Base-by-base conservation (phyloP, 2,888 invertebrate genomes). In the Seira musarum region DNA sequence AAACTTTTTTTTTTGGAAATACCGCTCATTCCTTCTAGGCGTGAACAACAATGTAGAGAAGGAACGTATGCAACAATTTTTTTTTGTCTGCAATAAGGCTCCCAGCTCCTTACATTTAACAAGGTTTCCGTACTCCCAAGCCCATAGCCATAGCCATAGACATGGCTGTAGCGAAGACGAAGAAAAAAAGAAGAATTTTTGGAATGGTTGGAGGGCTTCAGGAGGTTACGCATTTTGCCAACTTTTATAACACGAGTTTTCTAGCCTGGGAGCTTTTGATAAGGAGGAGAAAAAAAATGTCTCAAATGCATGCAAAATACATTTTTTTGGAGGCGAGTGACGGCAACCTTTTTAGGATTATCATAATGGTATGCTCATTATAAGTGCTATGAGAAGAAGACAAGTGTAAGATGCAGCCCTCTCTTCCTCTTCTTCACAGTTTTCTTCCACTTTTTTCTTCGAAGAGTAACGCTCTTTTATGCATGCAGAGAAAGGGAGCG, bases 281-380 rank as follows among this genome's bases (percentile, higher is more conserved):
- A 49, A 49, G 49, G 49, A 49, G 49, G 30, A 30, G n/a, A n/a
- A n/a, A 30, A 30, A 49, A 49, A 49, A n/a, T 49, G 49, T 49
- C 49, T 49, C 6, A 49, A 13, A 49, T n/a, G 49, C 49, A 49
- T 49, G 49, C 49, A 49, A 49, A 49, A 49, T 49, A 49, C 17
- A 49, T 49, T 49, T n/a, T 49, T 2, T 13, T 49, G 61, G 73
- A 64, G 24, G 25, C 64, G 65, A 64, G 79, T 73, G 74, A 80
- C 63, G 80, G 71, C 35, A 81, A 72, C 77, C 81, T 80, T 74
- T 73, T 76, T 69, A 57, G 66, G 82, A 82, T 79, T 76, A 80
- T 80, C 74, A 82, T 82, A 80, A 82, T 82, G 73, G 77, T 71
- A 82, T 72, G 80, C 74, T 82, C 82, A 82, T 82, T 80, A 80